A percentile compares a stretch with the other conserved stretches of the same genome.
phyloP scores from a whole-genome alignment of 2,113 vertebrate genomes.

The Chunga burmeisteri region DNA sequence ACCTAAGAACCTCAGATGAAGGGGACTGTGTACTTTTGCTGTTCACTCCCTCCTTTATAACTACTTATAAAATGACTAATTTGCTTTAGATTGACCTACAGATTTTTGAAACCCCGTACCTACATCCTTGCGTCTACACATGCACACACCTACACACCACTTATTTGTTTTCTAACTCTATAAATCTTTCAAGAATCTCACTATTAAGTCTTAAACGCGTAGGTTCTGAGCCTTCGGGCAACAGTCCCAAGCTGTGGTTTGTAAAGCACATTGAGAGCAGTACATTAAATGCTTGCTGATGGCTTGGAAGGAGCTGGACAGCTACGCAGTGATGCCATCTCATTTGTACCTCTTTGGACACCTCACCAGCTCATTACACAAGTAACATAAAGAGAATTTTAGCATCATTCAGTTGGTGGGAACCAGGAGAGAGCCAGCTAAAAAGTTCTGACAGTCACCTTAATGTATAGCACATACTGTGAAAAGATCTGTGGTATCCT shows the following conservation, averaged over 20 bases:
- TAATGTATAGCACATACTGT: background rate
- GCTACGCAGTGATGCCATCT: background rate
- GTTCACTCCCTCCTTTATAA: background rate
- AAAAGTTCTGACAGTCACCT: background rate
- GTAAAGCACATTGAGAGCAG: background rate
- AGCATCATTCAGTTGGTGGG: background rate
- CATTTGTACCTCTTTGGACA: background rate
- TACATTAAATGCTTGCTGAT: background rate
- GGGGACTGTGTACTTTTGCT: background rate
- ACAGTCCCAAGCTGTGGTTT: background rate
- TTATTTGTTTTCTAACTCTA: background rate
- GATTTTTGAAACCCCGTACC: background rate
- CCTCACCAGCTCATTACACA: background rate
- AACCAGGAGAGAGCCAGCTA: background rate
- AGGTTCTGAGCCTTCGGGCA: background rate
- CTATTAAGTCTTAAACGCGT: background rate
- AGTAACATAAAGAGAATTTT: background rate
- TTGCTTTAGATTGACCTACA: background rate
- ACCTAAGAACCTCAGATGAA: background rate
- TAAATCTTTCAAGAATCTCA: background rate
- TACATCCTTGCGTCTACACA: background rate
- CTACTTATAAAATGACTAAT: background rate
- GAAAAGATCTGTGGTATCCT: background rate
- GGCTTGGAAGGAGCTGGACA: background rate
- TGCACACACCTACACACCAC: background rate